Evolutionary conservation across 2,888 invertebrate genomes (phyloP).

Genomic region (Trichacis sp.): DNA sequence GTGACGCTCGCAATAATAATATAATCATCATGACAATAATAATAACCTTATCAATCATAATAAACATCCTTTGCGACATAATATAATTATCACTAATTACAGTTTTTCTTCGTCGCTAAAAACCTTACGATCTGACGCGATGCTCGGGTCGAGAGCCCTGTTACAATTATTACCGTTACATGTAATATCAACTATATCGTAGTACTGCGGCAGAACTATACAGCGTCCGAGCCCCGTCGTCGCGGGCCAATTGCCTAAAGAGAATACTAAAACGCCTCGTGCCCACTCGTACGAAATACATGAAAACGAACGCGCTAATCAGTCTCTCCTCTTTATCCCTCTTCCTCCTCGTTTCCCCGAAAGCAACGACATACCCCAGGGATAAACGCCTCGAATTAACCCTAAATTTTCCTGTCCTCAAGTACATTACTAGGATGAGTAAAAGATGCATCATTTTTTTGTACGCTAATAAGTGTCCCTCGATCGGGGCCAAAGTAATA

Average conservation of each 20-base stretch:
- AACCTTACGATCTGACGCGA: slow-evolving; percentile 55
- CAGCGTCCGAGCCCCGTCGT: slow-evolving; percentile 59
- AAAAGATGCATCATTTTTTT: slow-evolving; percentile 17
- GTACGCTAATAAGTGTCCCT: slow-evolving; percentile 21
- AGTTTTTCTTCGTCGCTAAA: slow-evolving; percentile 54
- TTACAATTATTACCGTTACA: slow-evolving; percentile 62
- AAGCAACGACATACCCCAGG: too few relatives aligned
- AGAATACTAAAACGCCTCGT: slow-evolving; percentile 40
- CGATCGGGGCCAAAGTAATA: slow-evolving; percentile 28
- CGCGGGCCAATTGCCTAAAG: slow-evolving; percentile 51
- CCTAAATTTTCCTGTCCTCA: too few relatives aligned
- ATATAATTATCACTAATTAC: slow-evolving; percentile 64
- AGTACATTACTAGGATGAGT: not conserved
- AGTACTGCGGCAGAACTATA: slow-evolving; percentile 64
- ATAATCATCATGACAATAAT: slow-evolving; percentile 69
- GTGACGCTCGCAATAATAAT: slow-evolving; percentile 69
- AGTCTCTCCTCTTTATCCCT: slow-evolving; percentile 27
- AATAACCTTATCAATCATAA: slow-evolving; percentile 65
- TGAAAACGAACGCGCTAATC: slow-evolving; percentile 37
- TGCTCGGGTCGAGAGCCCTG: slow-evolving; percentile 58
- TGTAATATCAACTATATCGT: slow-evolving; percentile 58
- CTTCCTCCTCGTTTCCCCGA: slow-evolving; percentile 24
- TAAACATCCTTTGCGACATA: slow-evolving; percentile 62
- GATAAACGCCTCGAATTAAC: too few relatives aligned
- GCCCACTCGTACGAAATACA: slow-evolving; percentile 30